Percentiles rank a stretch among this genome's conserved stretches.
Evolutionary conservation across 2,113 vertebrate genomes (phyloP).

Genomic region (Indri indri): DNA sequence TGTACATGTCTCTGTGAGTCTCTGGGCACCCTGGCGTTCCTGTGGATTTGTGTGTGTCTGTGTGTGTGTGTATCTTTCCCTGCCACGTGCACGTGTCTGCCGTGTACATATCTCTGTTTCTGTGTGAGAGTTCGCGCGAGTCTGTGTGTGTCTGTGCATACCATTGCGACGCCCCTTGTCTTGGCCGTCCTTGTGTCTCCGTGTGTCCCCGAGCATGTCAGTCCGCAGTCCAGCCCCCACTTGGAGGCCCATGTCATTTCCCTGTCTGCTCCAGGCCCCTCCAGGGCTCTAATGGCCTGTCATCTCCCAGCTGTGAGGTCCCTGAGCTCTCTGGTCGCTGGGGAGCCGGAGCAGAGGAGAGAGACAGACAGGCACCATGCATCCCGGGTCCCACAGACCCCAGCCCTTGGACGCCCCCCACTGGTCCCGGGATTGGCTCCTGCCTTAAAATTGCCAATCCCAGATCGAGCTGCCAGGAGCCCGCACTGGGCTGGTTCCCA

Average conservation of each 20-base stretch:
- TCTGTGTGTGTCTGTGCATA: too few species aligned
- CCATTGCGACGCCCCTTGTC: background rate
- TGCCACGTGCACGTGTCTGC: background rate
- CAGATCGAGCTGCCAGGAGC: constrained; percentile 44
- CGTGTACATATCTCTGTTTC: background rate
- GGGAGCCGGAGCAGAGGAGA: background rate
- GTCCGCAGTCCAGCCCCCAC: background rate
- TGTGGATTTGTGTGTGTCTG: background rate
- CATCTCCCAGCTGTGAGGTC: too few species aligned
- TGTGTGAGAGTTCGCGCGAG: background rate
- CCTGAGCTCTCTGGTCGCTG: background rate
- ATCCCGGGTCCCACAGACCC: background rate
- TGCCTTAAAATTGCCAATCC: constrained; percentile 56
- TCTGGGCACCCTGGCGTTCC: background rate
- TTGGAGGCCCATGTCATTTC: background rate
- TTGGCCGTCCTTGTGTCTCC: background rate
- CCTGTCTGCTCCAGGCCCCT: background rate
- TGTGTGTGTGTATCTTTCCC: background rate
- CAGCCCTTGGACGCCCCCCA: background rate
- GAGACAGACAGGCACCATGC: background rate
- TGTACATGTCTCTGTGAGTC: background rate
- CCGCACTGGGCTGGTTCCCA: constrained; percentile 66
- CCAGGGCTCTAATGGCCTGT: background rate
- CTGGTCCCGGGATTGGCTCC: constrained; percentile 25
- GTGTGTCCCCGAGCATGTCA: background rate